Conservation (phyloP, 2,888 invertebrate species). For the Dynastes maya region DNA sequence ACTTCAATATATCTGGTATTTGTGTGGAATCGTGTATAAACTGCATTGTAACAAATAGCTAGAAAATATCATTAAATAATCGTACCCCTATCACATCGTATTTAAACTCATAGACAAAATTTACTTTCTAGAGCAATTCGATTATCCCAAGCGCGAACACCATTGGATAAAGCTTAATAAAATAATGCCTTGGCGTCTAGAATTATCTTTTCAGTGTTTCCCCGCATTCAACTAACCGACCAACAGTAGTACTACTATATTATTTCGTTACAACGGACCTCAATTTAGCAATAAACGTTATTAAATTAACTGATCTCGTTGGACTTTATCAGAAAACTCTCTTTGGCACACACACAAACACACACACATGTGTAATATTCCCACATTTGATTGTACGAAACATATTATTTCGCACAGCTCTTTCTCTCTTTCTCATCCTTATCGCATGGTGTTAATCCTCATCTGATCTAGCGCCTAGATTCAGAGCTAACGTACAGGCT, state of each 20-base stretch:
- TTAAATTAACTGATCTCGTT: conserved; percentile 56
- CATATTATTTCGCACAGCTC: not conserved
- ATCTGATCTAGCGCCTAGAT: conserved; percentile 51
- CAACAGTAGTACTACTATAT: conserved; percentile 4
- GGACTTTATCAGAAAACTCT: conserved; percentile 53
- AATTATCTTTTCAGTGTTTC: not conserved
- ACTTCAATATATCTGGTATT: too few relatives aligned
- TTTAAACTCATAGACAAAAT: not conserved
- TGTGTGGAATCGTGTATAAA: too few relatives aligned
- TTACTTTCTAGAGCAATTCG: not conserved
- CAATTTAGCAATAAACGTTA: conserved; percentile 44
- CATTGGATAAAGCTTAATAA: conserved; percentile 6
- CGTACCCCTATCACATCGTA: not conserved
- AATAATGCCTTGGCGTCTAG: conserved; percentile 9
- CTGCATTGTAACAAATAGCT: too few relatives aligned
- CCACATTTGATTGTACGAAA: conserved; percentile 13
- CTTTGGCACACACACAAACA: not conserved
- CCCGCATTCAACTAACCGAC: conserved; percentile 9
- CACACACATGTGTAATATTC: conserved; percentile 14
- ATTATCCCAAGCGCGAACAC: not conserved
- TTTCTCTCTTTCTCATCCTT: conserved; percentile 17
- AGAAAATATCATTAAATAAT: too few relatives aligned
- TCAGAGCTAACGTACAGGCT: too few relatives aligned
- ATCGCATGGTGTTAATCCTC: conserved; percentile 52
- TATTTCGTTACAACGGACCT: conserved; percentile 39